Conservation (phyloP, 2,113 vertebrate genomes). For the Lepus americanus region DNA sequence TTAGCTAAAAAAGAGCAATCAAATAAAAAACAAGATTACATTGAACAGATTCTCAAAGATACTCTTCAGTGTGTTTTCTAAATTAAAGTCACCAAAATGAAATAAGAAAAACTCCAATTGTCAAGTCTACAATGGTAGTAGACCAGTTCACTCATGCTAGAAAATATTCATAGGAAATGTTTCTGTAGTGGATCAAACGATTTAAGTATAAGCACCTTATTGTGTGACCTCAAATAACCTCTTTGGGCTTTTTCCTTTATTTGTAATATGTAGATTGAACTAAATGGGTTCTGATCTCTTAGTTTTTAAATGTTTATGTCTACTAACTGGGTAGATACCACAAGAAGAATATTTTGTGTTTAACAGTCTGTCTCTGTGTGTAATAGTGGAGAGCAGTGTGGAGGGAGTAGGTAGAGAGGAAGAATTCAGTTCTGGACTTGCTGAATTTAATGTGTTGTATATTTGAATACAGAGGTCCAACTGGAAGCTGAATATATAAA, state of each 20-base stretch:
- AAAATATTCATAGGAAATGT: neutral
- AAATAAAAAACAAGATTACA: neutral
- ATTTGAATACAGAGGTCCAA: neutral
- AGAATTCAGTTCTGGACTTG: too few species aligned
- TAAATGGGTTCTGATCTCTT: neutral
- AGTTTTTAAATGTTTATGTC: conserved; percentile 19
- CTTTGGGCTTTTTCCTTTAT: neutral
- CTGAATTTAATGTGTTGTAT: neutral
- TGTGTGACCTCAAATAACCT: neutral
- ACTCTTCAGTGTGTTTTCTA: neutral
- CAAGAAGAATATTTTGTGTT: neutral
- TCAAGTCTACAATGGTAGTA: neutral
- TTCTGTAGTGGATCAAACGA: neutral
- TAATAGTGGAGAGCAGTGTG: neutral
- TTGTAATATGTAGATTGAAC: neutral
- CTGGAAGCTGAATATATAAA: neutral
- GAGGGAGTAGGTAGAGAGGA: neutral
- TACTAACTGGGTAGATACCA: neutral
- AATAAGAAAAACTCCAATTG: neutral
- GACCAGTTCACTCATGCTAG: neutral
- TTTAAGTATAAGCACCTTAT: neutral
- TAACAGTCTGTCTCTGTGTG: neutral
- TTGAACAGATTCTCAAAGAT: neutral
- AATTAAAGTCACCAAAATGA: neutral
- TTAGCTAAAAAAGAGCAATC: neutral